Base-by-base conservation (phyloP, 2,113 vertebrate genomes). In the Microtus pennsylvanicus region DNA sequence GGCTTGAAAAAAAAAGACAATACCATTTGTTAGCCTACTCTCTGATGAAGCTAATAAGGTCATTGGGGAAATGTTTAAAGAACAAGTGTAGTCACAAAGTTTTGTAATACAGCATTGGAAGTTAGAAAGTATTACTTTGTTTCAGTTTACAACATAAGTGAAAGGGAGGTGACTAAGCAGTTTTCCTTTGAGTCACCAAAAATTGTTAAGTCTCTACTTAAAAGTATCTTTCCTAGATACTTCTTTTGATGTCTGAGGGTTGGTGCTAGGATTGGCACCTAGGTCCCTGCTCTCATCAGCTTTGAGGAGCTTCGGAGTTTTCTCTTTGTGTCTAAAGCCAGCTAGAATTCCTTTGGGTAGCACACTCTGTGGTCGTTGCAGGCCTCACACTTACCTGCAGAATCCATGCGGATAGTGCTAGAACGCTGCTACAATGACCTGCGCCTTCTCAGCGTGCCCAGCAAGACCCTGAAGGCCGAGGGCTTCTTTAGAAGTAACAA, bases 401-500 rank as follows among this genome's bases (percentile, higher is more conserved):
- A 99, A 77, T 99, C 98, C 7, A 99, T 99, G 99, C 98, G 99
- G 13, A 98, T 99, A 1, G 99, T 99, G n/a, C 98, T 99, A 96
- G 99, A 99, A 95, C 99, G 99, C 83, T 99, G 99, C 98, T 99
- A 99, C 96, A 99, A 99, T 76, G 99, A 99, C 97, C 98, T 99
- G 86, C 99, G 99, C 8, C 99, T 99, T 74, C 99, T 99, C 50
- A 99, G 98, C 0, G 98, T 99, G 87, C 99, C 99, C 97, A 99
- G 98, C 98, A 99, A 99, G 98, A 99, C 99, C 0, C 98, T 99
- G 97, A 99, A 99, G 98, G 99, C 99, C 0, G 99, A 99, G 97
- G 99, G 99, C 7, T 99, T 99, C 97, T 99, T 99, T 97, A 99
- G 99, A 98, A 99, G 99, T 98, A 99, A 99, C 98, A 99, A 99